Conservation (phyloP, 2,888 invertebrate species). For the Polydrusus tereticollis region DNA sequence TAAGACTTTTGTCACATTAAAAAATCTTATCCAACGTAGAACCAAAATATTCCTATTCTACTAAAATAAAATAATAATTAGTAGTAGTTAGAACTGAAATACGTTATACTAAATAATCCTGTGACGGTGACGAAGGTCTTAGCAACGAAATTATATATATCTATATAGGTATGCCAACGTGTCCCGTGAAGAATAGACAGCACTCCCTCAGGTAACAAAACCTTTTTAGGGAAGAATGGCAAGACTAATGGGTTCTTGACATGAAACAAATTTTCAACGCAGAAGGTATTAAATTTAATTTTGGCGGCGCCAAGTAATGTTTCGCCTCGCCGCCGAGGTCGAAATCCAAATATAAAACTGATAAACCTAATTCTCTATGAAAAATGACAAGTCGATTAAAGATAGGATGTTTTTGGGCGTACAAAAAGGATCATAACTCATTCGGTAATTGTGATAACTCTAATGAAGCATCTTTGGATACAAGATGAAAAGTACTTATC, state of each 20-base stretch:
- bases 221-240: slow-evolving; percentile 22
- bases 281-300: slow-evolving; percentile 23
- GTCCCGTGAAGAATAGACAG: slow-evolving; percentile 16
- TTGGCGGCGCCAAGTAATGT: slow-evolving; percentile 10
- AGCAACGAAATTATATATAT: slow-evolving; percentile 25
- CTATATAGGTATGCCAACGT: slow-evolving; percentile 28
- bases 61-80: too few relatives aligned
- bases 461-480: too few relatives aligned
- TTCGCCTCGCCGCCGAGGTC: background rate
- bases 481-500: too few relatives aligned
- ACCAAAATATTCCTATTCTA: too few relatives aligned
- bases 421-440: too few relatives aligned
- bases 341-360: background rate
- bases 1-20: too few relatives aligned
- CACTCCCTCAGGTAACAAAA: slow-evolving; percentile 32
- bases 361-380: background rate
- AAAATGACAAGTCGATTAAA: background rate
- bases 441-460: too few relatives aligned
- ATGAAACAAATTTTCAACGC: slow-evolving; percentile 28
- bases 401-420: too few relatives aligned
- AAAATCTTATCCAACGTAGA: too few relatives aligned
- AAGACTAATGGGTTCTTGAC: slow-evolving; percentile 24
- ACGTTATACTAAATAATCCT: background rate
- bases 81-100: too few relatives aligned
- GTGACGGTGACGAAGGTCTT: slow-evolving; percentile 23